A percentile compares a stretch with the other conserved stretches of the same genome.
These are phyloP conservation scores for Sabatieria punctata DNA, from an alignment of 2,888 invertebrate species.

Conservation along the genomic window DNA sequence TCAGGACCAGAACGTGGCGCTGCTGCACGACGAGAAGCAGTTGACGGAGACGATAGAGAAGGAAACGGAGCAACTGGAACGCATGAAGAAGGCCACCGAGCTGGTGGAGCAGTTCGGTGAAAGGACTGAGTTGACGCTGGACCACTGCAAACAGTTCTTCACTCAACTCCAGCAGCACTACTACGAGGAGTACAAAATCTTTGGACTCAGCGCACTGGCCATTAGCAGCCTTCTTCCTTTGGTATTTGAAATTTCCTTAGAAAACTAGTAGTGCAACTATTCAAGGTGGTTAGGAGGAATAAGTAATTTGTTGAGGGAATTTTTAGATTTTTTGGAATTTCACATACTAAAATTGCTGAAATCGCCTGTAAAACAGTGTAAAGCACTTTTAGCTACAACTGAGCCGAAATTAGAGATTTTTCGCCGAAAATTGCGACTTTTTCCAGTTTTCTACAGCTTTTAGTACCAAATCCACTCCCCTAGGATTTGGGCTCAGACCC, in stretches of 20 bases:
- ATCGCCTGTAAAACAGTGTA: too few relatives aligned
- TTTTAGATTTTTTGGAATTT: too few relatives aligned
- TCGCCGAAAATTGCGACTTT: too few relatives aligned
- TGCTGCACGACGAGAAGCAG: constrained; percentile 59
- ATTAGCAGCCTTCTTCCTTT: constrained; percentile 66
- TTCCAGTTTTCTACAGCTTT: too few relatives aligned
- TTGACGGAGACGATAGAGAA: constrained; percentile 49
- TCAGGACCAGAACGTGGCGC: constrained; percentile 52
- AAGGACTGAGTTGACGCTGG: constrained; percentile 39
- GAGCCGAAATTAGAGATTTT: too few relatives aligned
- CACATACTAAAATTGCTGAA: too few relatives aligned
- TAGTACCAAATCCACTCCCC: too few relatives aligned
- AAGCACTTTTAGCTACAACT: too few relatives aligned
- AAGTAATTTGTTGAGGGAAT: too few relatives aligned
- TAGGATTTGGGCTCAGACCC: too few relatives aligned
- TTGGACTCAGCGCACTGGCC: constrained; percentile 63
- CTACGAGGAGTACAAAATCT: constrained; percentile 51
- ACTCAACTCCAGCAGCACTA: constrained; percentile 45
- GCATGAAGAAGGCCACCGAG: constrained; percentile 36
- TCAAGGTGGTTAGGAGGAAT: too few relatives aligned
- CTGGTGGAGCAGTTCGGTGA: constrained; percentile 12
- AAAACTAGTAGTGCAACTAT: too few relatives aligned
- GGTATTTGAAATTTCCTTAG: constrained; percentile 26
- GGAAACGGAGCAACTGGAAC: constrained; percentile 54
- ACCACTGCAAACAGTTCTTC: constrained; percentile 45